Percentiles rank a stretch among this genome's conserved stretches.
These are phyloP conservation scores for Semicossyphus pulcher DNA, from an alignment of 2,113 vertebrate species.

Conservation along the genomic window DNA sequence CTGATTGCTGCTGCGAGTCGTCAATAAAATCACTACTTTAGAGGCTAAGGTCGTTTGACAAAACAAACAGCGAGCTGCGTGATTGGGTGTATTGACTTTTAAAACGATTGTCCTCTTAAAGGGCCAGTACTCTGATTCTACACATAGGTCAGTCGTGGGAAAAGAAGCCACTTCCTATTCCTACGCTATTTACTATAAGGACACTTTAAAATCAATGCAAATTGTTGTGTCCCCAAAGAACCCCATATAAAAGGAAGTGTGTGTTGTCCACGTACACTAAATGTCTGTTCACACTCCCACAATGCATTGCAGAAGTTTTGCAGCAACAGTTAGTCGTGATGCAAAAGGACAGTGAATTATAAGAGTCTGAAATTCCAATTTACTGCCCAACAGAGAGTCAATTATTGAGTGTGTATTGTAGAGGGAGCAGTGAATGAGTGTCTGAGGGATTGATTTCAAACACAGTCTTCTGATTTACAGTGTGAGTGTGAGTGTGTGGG, in stretches of 20 bases:
- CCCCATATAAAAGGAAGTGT: neutral
- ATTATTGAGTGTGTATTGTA: constrained; percentile 1
- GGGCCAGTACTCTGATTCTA: neutral
- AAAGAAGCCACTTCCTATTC: too few relatives aligned
- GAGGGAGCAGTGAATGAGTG: neutral
- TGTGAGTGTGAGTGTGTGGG: constrained; percentile 21
- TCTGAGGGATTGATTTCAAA: constrained; percentile 16
- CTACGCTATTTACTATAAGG: too few relatives aligned
- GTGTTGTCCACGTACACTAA: too few relatives aligned
- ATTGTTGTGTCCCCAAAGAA: neutral
- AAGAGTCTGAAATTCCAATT: constrained; percentile 23
- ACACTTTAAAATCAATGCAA: neutral
- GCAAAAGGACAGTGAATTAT: constrained; percentile 13
- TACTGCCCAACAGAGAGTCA: neutral
- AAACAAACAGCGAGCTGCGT: constrained; percentile 37
- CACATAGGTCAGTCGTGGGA: neutral
- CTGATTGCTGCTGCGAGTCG: constrained; percentile 16
- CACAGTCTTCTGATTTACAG: constrained; percentile 16
- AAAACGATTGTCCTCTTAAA: neutral
- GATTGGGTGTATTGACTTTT: constrained; percentile 26
- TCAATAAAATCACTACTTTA: constrained; percentile 34
- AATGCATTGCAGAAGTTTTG: neutral
- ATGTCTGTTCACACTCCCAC: neutral
- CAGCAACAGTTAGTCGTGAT: constrained; percentile 4
- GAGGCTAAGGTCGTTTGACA: constrained; percentile 1